A percentile compares a stretch with the other conserved stretches of the same genome.
Conservation (phyloP, 2,113 vertebrate genomes). For the Poeciliopsis retropinna region DNA sequence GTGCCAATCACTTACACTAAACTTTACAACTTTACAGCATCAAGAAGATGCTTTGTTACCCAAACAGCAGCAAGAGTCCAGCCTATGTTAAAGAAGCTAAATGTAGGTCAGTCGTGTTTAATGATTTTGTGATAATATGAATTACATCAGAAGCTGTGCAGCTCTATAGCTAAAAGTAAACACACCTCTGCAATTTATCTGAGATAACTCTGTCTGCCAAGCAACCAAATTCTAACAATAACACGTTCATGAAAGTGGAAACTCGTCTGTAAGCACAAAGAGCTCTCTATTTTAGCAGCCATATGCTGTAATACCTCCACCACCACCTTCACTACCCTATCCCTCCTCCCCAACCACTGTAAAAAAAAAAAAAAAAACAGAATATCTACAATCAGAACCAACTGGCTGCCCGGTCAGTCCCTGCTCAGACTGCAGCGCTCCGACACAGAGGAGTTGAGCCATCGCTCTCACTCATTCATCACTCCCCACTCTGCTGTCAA, state of each 20-base stretch:
- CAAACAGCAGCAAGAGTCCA: constrained; percentile 21
- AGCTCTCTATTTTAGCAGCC: constrained; percentile 57
- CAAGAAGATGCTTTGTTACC: constrained; percentile 13
- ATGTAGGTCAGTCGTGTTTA: constrained; percentile 35
- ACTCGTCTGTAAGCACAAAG: constrained; percentile 58
- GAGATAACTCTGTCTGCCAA: constrained; percentile 68
- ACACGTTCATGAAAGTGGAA: constrained; percentile 59
- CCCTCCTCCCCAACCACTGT: constrained; percentile 37
- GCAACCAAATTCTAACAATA: constrained; percentile 72
- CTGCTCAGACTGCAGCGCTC: constrained; percentile 17
- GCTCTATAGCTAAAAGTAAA: constrained; percentile 68
- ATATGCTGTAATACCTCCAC: constrained; percentile 47
- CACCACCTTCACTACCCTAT: neutral
- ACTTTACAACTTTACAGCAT: no score
- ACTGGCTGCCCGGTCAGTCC: constrained; percentile 27
- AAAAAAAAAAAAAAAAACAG: constrained; percentile 5
- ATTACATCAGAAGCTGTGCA: constrained; percentile 46
- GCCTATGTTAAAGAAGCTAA: constrained; percentile 25
- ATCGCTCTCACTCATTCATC: constrained; percentile 23
- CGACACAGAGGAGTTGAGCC: constrained; percentile 8
- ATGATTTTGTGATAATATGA: constrained; percentile 25
- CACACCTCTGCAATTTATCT: constrained; percentile 59
- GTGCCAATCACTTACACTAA: constrained; percentile 10
- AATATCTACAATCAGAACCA: constrained; percentile 35
- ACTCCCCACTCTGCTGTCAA: constrained; percentile 43